Evolutionary conservation across 1,140 invertebrate genomes (phyloP), one percentile per base, ranked within the genome.

Genomic region (Tetramorium parvispinum): DNA sequence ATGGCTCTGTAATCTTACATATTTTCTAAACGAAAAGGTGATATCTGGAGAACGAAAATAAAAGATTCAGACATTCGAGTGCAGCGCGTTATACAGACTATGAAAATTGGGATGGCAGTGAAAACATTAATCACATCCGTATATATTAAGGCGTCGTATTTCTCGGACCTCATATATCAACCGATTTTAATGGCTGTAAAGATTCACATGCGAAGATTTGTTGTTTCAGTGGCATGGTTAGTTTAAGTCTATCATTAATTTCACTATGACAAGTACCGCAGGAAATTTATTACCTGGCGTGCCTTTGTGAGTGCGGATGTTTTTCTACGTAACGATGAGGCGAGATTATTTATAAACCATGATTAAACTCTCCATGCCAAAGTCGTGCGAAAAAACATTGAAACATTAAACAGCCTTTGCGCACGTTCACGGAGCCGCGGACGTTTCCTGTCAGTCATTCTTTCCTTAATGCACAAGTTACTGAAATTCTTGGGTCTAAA

Each of bases 201-300:
- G 75, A 85, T 51, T 53, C 82, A 46, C 78, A n/a, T 18, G 46
- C 57, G 57, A 78, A 78, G 82, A 85, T 85, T 85, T 85, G 82
- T 85, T 85, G 73, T 78, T 78, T 77, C 73, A 27, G 59, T 40
- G 59, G 73, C 53, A 73, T 27, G 40, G 68, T 73, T 75, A 83
- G 68, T 73, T 59, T 59, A 40, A 73, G 40, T 59, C 53, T 61
- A 59, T 83, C 68, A 49, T 83, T 83, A 73, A 83, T 73, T 75
- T 83, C 43, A 37, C 21, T 59, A 73, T 57, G 79, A 75, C 79
- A 75, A 46, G 68, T 55, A 71, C 51, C 7, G 21, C 49, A 18
- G 53, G 16, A 73, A 83, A 83, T 83, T 73, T 83, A 83, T 83
- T 75, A 59, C 53, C 53, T 32, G 68, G 40, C 79, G 13, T 32